Percentiles rank a stretch among this genome's conserved stretches.
Evolutionary conservation across 2,797 vertebrate genomes (phyloP).

Genomic region (Pangasius krempfi): DNA sequence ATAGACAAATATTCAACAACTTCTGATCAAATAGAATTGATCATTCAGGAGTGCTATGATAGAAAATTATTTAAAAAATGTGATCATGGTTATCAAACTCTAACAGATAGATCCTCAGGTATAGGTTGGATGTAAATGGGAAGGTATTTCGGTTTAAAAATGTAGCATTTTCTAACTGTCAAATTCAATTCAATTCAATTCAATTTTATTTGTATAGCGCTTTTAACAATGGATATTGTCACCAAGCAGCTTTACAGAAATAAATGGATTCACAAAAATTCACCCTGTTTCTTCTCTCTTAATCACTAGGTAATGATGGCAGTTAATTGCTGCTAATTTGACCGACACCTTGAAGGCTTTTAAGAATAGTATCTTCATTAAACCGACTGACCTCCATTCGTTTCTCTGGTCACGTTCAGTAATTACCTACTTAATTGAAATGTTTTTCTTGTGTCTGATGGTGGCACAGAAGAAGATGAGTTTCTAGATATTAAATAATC

Average conservation of each 20-base stretch:
- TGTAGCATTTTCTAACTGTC: too few species aligned
- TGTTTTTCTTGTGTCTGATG: slow-evolving; percentile 66
- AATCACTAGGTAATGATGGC: slow-evolving; percentile 25
- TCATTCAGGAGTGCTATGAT: neutral
- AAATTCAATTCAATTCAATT: too few species aligned
- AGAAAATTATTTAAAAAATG: neutral
- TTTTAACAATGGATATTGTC: too few species aligned
- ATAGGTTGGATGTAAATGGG: neutral
- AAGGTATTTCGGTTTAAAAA: too few species aligned
- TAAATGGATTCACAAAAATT: too few species aligned
- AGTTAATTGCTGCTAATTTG: slow-evolving; percentile 44
- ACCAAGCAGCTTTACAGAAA: too few species aligned
- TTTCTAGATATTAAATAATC: slow-evolving; percentile 73
- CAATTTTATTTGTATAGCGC: too few species aligned
- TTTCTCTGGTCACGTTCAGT: slow-evolving; percentile 59
- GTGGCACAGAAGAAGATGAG: slow-evolving; percentile 71
- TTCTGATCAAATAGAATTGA: neutral
- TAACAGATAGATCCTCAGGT: neutral
- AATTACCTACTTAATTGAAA: slow-evolving; percentile 70
- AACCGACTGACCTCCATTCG: slow-evolving; percentile 52
- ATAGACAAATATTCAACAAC: neutral
- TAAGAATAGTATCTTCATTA: slow-evolving; percentile 56
- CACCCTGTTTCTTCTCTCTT: slow-evolving; percentile 5
- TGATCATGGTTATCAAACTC: neutral
- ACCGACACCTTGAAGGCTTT: slow-evolving; percentile 36